Evolutionary conservation across 2,888 invertebrate genomes (phyloP).

Genomic region (Melanophora roralis): DNA sequence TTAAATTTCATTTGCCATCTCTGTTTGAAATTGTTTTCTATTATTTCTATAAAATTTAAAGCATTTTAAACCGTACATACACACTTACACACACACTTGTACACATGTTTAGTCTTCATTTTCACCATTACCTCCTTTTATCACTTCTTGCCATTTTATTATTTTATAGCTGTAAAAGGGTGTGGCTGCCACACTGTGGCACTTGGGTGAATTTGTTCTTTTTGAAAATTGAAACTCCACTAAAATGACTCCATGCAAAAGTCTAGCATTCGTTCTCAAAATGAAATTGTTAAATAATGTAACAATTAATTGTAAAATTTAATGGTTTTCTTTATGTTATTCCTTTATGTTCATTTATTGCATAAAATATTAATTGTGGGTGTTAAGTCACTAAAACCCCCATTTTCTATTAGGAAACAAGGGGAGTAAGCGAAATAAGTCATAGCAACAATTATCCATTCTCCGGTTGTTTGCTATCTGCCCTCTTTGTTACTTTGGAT

Average conservation of each 20-base stretch:
- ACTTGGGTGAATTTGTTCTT: not conserved
- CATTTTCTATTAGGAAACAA: not conserved
- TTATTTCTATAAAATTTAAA: not conserved
- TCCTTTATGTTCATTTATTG: slow-evolving; percentile 29
- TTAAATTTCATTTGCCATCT: no score
- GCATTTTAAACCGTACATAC: not conserved
- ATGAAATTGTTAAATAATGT: slow-evolving; percentile 28
- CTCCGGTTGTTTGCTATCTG: not conserved
- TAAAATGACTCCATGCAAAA: not conserved
- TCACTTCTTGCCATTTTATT: not conserved
- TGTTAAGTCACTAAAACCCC: not conserved
- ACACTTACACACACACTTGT: not conserved
- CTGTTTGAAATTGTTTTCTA: not conserved
- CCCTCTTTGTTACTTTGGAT: not conserved
- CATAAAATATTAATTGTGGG: slow-evolving; percentile 15
- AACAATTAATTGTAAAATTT: slow-evolving; percentile 52
- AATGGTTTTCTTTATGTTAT: slow-evolving; percentile 46
- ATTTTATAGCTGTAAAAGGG: slow-evolving; percentile 7
- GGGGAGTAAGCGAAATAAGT: no score
- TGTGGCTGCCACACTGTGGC: slow-evolving; percentile 12
- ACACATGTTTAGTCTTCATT: no score
- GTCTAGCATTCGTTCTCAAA: not conserved
- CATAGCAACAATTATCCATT: no score
- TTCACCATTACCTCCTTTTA: not conserved
- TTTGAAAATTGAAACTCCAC: slow-evolving; percentile 6